Evolutionary conservation across 2,797 vertebrate genomes (phyloP), one percentile per base, ranked within the genome.

Genomic region (Dendrocincla tyrannina): DNA sequence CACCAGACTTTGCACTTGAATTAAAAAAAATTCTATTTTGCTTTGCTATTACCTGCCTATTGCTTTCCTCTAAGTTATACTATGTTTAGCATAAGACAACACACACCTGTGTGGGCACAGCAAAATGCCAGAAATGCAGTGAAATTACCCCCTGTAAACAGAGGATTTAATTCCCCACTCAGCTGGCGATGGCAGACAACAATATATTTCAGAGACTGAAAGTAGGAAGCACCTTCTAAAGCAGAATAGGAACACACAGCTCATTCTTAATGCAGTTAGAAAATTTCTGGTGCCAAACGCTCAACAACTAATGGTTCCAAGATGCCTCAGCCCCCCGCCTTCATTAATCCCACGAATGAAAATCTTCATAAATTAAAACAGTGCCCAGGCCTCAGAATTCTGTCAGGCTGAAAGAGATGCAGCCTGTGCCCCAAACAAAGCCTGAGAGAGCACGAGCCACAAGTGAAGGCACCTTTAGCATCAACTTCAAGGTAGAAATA

Each of bases 121-220:
- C 25, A 52, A 49, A 93, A 76, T 28, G 69, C 41, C 23, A 78
- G 33, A 44, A 41, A 50, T 79, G 80, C 60, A 42, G 37, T 50
- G 37, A 89, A 91, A 94, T 35, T 44, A 91, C 10, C 44, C 44
- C 76, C 78, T 88, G n/a, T 11, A 42, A 85, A 42, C 5, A 82
- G 63, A 62, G 49, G 23, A 6, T 93, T 88, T 89, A 32, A 66
- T 87, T 89, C 89, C 44, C 78, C 88, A 50, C 37, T 80, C 77
- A 76, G 72, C 83, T 90, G 95, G 44, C 44, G 50, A 56, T 46
- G 47, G 89, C 68, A 85, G 58, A 53, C 72, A 88, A 62, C 72
- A 88, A 59, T 55, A 22, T 67, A 58, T 58, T 81, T 88, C 85
- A 84, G 69, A 92, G 94, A 91, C 67, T 85, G 75, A 74, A 93